Percentiles rank a stretch among this genome's conserved stretches.
Evolutionary conservation across 2,888 invertebrate genomes (phyloP).

Genomic region (Drosophila siamana): DNA sequence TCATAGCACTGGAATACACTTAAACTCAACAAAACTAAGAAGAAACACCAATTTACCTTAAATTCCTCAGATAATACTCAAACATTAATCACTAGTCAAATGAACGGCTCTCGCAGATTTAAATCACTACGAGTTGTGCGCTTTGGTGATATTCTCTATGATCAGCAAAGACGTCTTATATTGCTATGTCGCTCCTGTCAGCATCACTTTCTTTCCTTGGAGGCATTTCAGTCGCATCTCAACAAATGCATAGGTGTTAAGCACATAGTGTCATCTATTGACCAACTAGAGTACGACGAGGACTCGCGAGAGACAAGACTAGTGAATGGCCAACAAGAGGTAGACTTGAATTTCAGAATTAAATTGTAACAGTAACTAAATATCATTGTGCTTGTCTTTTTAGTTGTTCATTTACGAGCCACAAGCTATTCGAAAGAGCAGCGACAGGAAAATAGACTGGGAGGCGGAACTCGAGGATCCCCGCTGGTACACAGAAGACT

Average conservation of each 20-base stretch:
- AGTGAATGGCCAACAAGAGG: conserved; percentile 69
- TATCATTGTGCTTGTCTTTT: neutral
- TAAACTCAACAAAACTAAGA: neutral
- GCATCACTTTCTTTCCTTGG: conserved; percentile 59
- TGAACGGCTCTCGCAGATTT: conserved; percentile 55
- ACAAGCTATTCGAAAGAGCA: conserved; percentile 57
- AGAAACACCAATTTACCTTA: neutral
- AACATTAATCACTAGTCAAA: conserved; percentile 31
- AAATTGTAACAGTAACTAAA: neutral
- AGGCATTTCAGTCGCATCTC: conserved; percentile 70
- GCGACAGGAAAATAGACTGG: conserved; percentile 63
- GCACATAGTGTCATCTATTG: conserved; percentile 45
- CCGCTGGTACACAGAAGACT: conserved; percentile 76
- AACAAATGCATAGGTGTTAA: conserved; percentile 61
- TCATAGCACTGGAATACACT: neutral
- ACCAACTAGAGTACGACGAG: conserved; percentile 58
- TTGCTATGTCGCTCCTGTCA: conserved; percentile 74
- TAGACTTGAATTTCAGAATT: conserved; percentile 9
- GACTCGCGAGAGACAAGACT: conserved; percentile 53
- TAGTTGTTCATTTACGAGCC: conserved; percentile 75
- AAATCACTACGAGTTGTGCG: conserved; percentile 65
- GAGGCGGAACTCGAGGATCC: conserved; percentile 80
- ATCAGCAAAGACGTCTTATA: conserved; percentile 70
- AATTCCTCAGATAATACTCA: neutral
- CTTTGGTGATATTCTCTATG: conserved; percentile 73